These are phyloP conservation scores for Hyles euphorbiae DNA, from an alignment of 1,140 invertebrate genomes.

Conservation along the genomic window DNA sequence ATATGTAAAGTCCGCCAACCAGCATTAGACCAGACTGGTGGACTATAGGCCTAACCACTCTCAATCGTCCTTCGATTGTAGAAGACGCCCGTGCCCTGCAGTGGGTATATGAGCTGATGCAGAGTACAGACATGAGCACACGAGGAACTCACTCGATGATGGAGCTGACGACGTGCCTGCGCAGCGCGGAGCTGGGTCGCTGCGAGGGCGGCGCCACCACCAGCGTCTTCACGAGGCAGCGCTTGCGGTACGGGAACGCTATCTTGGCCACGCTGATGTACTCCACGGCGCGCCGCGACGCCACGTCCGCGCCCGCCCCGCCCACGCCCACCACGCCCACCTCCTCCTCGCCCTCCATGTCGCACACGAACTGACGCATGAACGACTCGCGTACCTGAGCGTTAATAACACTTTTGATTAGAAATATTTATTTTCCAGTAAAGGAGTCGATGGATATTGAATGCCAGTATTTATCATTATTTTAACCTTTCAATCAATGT, in stretches of 20 bases:
- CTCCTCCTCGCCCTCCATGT: constrained; percentile 87
- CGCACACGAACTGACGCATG: constrained; percentile 97
- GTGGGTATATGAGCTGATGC: too few relatives aligned
- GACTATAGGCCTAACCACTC: too few relatives aligned
- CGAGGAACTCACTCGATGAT: constrained; percentile 52
- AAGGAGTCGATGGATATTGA: too few relatives aligned
- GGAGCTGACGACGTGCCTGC: constrained; percentile 58
- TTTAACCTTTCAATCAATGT: too few relatives aligned
- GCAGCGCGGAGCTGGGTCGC: constrained; percentile 53
- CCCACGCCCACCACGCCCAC: constrained; percentile 24
- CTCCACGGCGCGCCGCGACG: constrained; percentile 55
- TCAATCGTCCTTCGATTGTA: too few relatives aligned
- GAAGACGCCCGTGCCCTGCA: too few relatives aligned
- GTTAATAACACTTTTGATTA: too few relatives aligned
- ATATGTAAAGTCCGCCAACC: too few relatives aligned
- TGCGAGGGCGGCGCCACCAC: constrained; percentile 64
- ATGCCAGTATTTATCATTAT: too few relatives aligned
- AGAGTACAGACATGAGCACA: too few relatives aligned
- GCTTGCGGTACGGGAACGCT: constrained; percentile 63
- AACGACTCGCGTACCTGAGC: constrained; percentile 95
- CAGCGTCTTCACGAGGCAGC: constrained; percentile 60
- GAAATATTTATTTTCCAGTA: too few relatives aligned
- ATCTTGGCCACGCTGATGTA: constrained; percentile 62
- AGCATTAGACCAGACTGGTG: too few relatives aligned
- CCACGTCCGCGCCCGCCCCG: constrained; percentile 11